Conservation (phyloP, 1,140 invertebrate genomes). For the Drosophila insularis region DNA sequence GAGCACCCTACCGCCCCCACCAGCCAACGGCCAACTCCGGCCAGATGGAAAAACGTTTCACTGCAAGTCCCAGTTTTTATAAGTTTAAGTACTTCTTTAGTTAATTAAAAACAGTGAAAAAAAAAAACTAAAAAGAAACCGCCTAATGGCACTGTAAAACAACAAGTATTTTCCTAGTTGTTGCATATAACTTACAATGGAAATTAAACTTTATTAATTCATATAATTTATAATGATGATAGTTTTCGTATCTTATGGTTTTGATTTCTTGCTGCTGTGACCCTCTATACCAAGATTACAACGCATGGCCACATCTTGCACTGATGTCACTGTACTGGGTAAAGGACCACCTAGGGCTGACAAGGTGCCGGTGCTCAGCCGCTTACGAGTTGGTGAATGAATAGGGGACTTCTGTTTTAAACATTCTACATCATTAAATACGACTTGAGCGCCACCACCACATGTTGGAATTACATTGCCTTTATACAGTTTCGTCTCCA, state of each 20-base stretch:
- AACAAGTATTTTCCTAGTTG: conserved; percentile 19
- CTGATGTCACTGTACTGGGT: conserved; percentile 58
- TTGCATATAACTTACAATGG: conserved; percentile 13
- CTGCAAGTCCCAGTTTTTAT: not conserved
- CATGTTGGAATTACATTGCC: conserved; percentile 95
- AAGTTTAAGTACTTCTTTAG: not conserved
- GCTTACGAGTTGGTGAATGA: conserved; percentile 73
- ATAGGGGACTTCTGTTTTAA: conserved; percentile 92
- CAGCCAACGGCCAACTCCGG: no score
- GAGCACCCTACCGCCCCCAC: no score
- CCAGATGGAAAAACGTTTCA: no score
- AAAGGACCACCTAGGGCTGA: conserved; percentile 52
- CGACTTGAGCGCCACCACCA: conserved; percentile 96
- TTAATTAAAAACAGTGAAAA: not conserved
- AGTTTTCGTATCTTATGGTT: conserved; percentile 40
- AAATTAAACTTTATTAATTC: conserved; percentile 10
- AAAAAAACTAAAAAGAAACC: not conserved
- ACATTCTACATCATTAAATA: conserved; percentile 97
- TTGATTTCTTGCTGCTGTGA: conserved; percentile 76
- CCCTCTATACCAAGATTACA: conserved; percentile 81
- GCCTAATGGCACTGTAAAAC: not conserved
- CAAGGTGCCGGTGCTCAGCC: conserved; percentile 67
- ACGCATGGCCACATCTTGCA: conserved; percentile 67
- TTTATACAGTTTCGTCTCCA: conserved; percentile 97
- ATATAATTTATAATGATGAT: not conserved